phyloP scores from a whole-genome alignment of 2,113 vertebrate species.

The Alaudala cheleensis region DNA sequence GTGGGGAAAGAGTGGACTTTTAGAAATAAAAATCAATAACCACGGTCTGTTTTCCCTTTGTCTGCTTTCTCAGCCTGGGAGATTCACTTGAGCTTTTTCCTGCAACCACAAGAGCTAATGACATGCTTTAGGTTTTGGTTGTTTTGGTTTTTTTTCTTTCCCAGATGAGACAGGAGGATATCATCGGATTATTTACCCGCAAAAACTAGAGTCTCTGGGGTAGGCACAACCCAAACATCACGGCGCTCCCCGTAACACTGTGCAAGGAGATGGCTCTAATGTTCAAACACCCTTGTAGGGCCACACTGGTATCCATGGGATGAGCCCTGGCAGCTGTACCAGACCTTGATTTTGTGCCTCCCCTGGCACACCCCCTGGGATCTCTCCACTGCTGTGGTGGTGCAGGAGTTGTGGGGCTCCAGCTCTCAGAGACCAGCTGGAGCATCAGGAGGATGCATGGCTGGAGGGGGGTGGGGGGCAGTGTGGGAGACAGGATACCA shows the following conservation, averaged over 20 bases:
- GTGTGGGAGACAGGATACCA: neutral
- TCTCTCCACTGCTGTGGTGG: neutral
- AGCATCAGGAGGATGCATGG: neutral
- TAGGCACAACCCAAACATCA: neutral
- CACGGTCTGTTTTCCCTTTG: neutral
- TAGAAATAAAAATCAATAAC: neutral
- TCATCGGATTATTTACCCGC: neutral
- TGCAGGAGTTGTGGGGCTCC: neutral
- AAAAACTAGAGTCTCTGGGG: neutral
- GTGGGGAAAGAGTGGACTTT: neutral
- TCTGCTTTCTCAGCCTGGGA: constrained; percentile 11
- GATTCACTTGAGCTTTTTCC: neutral
- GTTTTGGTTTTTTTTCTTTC: neutral
- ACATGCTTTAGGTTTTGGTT: neutral
- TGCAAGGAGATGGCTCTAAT: neutral
- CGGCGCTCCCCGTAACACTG: accelerated
- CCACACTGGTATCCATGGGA: accelerated
- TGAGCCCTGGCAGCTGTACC: neutral
- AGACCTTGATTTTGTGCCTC: neutral
- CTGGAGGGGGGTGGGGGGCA: neutral
- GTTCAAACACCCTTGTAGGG: neutral
- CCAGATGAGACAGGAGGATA: neutral
- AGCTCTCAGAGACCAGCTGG: constrained; percentile 21
- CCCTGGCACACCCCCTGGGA: accelerated
- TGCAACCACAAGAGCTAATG: neutral